Conservation (phyloP, 2,888 invertebrate species). For the Coecobrya sp. region DNA sequence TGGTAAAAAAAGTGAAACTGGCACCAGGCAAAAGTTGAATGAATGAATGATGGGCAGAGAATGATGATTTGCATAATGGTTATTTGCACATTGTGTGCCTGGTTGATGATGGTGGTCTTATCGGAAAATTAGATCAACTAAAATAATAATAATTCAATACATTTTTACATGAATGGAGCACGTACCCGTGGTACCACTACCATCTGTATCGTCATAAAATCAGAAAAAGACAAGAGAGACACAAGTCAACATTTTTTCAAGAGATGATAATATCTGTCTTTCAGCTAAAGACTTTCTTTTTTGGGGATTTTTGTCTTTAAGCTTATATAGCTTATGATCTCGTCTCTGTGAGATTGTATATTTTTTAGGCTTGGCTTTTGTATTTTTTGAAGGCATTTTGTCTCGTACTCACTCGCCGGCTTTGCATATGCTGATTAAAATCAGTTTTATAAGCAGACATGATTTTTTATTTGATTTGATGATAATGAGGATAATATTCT, state of each 20-base stretch:
- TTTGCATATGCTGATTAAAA: slow-evolving; percentile 20
- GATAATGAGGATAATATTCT: background rate
- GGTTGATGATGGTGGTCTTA: slow-evolving; percentile 46
- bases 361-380: slow-evolving; percentile 15
- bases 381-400: background rate
- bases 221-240: background rate
- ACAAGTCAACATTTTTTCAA: background rate
- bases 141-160: slow-evolving; percentile 24
- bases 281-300: slow-evolving; percentile 30
- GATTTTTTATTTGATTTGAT: slow-evolving; percentile 43
- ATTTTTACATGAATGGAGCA: background rate
- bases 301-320: slow-evolving; percentile 8
- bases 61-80: slow-evolving; percentile 57
- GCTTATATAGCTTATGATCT: background rate
- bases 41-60: slow-evolving; percentile 23
- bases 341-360: background rate
- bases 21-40: slow-evolving; percentile 22
- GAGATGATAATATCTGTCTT: background rate
- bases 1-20: slow-evolving; percentile 66
- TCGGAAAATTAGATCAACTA: slow-evolving; percentile 71
- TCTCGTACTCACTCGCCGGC: background rate
- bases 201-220: background rate
- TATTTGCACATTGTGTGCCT: slow-evolving; percentile 52
- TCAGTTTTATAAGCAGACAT: slow-evolving; percentile 34
- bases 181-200: background rate